Base-by-base conservation (phyloP, 2,888 invertebrate species). In the Diabrotica balteata region DNA sequence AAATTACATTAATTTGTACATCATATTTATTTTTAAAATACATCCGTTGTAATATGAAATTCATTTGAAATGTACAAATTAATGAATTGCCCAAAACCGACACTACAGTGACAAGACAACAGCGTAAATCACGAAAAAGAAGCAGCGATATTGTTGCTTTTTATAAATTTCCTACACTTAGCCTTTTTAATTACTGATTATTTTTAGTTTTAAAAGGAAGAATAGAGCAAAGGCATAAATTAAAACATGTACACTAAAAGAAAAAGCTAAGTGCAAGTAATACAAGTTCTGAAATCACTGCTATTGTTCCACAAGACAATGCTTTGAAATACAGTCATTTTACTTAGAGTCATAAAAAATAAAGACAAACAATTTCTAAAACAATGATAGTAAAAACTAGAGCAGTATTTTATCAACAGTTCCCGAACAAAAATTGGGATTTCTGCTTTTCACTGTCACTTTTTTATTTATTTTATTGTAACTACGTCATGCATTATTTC, bases 71-170 rank as follows among this genome's bases (percentile, higher is more conserved):
- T 10, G 63, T 66, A 66, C 60, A 71, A 68, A 62, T 71, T 61
- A 60, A 58, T 32, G 55, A 59, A 58, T 55, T 63, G 60, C 67
- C 69, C 58, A 69, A 66, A 71, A 71, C 71, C 71, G 64, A 66
- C 63, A 66, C 71, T 69, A 72, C 71, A 69, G 67, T 67, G 63
- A 71, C 71, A 60, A 67, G 62, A 64, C 66, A 70, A 70, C 66
- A 71, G 53, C 53, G 63, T 53, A 54, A 54, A 61, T 53, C 7
- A 61, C 11, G 53, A 47, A 53, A 42, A 53, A 49, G 7, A 47
- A 62, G 52, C 42, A 49, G 45, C 52, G 4, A 47, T 8, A 11
- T 44, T 45, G 44, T 45, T 55, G 46, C 43, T 54, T 59, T 32
- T 49, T 32, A 32, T 55, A 22, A 11, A 7, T 7, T n/a, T 10